Conservation (phyloP, 2,888 invertebrate genomes). For the Chrysotoxum bicinctum region DNA sequence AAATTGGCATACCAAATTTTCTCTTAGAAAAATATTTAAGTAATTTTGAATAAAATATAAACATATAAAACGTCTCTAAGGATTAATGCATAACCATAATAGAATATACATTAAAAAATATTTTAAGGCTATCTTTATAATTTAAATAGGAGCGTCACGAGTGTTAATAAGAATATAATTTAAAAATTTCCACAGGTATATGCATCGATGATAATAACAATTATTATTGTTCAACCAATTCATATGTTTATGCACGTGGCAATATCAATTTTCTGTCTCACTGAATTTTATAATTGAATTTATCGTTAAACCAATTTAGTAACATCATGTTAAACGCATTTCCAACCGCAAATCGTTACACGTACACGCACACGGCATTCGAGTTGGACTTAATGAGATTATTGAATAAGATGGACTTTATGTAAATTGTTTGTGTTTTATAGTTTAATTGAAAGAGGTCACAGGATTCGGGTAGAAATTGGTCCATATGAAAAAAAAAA, state of each 20-base stretch:
- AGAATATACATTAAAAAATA: too few relatives aligned
- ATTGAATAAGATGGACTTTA: slow-evolving; percentile 53
- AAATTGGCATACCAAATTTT: too few relatives aligned
- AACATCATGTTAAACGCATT: slow-evolving; percentile 66
- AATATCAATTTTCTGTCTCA: slow-evolving; percentile 72
- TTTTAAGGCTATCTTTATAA: too few relatives aligned
- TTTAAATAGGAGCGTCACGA: background rate
- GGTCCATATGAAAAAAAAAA: background rate
- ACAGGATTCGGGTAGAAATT: background rate
- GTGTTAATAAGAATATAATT: background rate
- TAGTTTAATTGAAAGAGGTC: slow-evolving; percentile 2
- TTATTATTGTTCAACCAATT: slow-evolving; percentile 33
- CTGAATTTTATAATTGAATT: slow-evolving; percentile 69
- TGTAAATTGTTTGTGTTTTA: slow-evolving; percentile 33
- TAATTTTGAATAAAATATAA: too few relatives aligned
- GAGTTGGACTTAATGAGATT: slow-evolving; percentile 64
- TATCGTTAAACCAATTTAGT: slow-evolving; percentile 71
- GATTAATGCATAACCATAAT: too few relatives aligned
- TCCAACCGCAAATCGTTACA: slow-evolving; percentile 28
- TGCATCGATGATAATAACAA: slow-evolving; percentile 1
- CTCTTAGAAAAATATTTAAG: too few relatives aligned
- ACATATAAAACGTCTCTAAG: too few relatives aligned
- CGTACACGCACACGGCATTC: slow-evolving; percentile 45
- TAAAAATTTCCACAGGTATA: slow-evolving; percentile 28
- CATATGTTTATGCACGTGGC: slow-evolving; percentile 60